A percentile compares a stretch with the other conserved stretches of the same genome.
Conservation (phyloP, 2,888 invertebrate genomes). For the Rhopalosiphum nymphaeae region DNA sequence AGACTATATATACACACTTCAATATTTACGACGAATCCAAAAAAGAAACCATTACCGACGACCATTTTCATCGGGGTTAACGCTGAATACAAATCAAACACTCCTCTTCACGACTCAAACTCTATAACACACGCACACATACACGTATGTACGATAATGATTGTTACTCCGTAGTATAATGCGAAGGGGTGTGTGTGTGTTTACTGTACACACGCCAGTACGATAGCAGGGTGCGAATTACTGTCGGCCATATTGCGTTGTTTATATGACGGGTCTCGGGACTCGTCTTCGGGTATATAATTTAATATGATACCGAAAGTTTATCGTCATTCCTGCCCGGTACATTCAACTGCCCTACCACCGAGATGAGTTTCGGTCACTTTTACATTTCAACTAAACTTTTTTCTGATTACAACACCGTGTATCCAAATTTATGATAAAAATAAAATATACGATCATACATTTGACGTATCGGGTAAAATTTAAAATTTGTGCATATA, state of each 20-base stretch:
- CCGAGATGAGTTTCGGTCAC: not conserved
- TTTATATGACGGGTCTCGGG: slow-evolving; percentile 35
- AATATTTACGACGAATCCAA: slow-evolving; percentile 28
- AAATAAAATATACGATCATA: not conserved
- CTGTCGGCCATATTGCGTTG: slow-evolving; percentile 42
- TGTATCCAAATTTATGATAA: not conserved
- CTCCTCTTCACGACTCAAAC: not conserved
- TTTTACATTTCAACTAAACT: not conserved
- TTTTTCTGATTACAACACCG: not conserved
- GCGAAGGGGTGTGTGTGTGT: not conserved
- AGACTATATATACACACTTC: not conserved
- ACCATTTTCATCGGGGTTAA: not conserved
- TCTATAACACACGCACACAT: not conserved
- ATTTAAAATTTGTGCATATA: too few relatives aligned
- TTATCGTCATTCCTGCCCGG: slow-evolving; percentile 47
- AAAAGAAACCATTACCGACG: slow-evolving; percentile 42
- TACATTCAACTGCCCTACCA: not conserved
- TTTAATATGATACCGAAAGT: slow-evolving; percentile 29
- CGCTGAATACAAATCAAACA: slow-evolving; percentile 45
- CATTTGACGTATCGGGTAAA: too few relatives aligned
- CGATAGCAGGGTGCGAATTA: slow-evolving; percentile 40
- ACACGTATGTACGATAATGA: not conserved
- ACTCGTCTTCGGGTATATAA: slow-evolving; percentile 31
- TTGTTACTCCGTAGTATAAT: not conserved
- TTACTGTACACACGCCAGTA: not conserved